Conservation (phyloP, 2,113 vertebrate genomes). For the Microtus montanus region DNA sequence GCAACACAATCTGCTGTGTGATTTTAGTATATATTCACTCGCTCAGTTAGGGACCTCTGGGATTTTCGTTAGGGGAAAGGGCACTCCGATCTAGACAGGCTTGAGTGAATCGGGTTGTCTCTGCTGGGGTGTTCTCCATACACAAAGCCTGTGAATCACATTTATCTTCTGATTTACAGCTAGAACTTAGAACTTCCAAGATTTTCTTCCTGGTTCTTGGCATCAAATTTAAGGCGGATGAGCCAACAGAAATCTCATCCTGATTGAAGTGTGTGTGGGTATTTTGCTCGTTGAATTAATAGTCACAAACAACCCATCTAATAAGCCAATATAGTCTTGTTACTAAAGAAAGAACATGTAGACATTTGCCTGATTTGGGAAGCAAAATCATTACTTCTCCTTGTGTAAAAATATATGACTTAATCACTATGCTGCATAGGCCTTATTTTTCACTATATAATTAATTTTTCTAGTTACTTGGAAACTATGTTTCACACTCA, state of each 20-base stretch:
- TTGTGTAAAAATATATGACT: constrained; percentile 62
- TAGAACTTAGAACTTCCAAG: constrained; percentile 27
- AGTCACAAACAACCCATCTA: not conserved
- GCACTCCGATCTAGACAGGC: not conserved
- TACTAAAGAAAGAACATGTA: constrained; percentile 21
- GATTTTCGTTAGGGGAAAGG: not conserved
- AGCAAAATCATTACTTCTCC: constrained; percentile 59
- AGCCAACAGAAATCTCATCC: constrained; percentile 58
- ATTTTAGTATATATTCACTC: not conserved
- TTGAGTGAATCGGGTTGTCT: constrained; percentile 48
- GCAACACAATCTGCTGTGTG: constrained; percentile 33
- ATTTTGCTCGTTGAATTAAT: constrained; percentile 55
- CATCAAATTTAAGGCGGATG: constrained; percentile 59
- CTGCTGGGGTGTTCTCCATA: not conserved
- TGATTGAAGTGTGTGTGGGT: constrained; percentile 24
- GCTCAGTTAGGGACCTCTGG: not conserved
- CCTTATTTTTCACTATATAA: constrained; percentile 59
- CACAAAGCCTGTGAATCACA: not conserved
- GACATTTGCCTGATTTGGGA: constrained; percentile 62
- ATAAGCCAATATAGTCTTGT: constrained; percentile 40
- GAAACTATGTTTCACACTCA: constrained; percentile 62
- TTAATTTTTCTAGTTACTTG: constrained; percentile 65
- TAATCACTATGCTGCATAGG: constrained; percentile 68
- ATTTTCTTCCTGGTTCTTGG: constrained; percentile 60
- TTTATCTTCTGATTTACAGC: constrained; percentile 40